Percentiles rank a stretch among this genome's conserved stretches.
phyloP scores from a whole-genome alignment of 2,113 vertebrate species.

The Xiphophorus couchianus region DNA sequence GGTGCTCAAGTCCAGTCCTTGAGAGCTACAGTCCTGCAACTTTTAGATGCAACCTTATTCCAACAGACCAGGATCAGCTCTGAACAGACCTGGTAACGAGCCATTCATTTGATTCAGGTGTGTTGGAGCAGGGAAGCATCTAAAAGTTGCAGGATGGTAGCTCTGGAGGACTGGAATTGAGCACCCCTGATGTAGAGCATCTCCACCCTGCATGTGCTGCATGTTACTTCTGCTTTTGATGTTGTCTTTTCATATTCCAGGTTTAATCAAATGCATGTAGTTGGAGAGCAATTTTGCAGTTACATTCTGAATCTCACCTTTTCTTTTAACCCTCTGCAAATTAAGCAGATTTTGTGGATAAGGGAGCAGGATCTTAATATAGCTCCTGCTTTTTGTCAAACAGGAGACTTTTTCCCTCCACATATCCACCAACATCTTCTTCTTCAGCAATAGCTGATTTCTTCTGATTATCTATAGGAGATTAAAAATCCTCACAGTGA shows the following conservation, averaged over 20 bases:
- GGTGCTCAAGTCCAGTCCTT: no score
- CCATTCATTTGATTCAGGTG: no score
- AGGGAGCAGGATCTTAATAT: neutral
- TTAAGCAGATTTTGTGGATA: neutral
- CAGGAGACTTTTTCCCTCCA: neutral
- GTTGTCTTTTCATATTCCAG: neutral
- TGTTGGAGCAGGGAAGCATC: no score
- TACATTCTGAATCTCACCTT: neutral
- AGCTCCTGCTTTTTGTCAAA: neutral
- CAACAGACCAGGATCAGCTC: no score
- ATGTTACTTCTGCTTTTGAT: slow-evolving; percentile 27
- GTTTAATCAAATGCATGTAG: neutral
- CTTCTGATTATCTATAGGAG: slow-evolving; percentile 61
- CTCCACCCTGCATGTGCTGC: slow-evolving; percentile 51
- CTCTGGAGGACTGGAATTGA: no score
- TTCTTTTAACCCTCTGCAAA: slow-evolving; percentile 15
- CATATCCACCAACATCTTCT: slow-evolving; percentile 9
- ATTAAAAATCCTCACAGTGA: slow-evolving; percentile 73
- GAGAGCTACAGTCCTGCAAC: no score
- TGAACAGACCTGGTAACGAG: no score
- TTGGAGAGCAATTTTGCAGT: neutral
- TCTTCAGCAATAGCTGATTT: slow-evolving; percentile 55
- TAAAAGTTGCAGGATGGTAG: no score
- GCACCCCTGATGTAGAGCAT: neutral
- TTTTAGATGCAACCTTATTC: no score